Evolutionary conservation across 2,797 vertebrate species (phyloP).

Genomic region (Coluber constrictor): DNA sequence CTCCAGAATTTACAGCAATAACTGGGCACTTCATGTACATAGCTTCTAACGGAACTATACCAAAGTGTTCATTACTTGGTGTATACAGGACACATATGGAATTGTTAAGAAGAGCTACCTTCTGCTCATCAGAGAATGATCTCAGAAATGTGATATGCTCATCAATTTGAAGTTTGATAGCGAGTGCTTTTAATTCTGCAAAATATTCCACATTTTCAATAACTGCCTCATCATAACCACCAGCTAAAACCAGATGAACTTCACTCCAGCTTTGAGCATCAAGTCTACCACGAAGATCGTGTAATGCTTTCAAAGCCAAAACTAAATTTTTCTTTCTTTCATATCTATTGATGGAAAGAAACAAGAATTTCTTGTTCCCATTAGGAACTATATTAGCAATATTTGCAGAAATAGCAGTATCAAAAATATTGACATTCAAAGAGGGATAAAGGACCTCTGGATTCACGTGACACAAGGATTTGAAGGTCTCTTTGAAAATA

Average conservation of each 20-base stretch:
- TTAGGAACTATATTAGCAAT: slow-evolving; percentile 77
- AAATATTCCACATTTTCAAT: slow-evolving; percentile 90
- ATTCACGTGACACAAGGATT: slow-evolving; percentile 76
- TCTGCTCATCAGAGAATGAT: slow-evolving; percentile 88
- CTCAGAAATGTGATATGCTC: slow-evolving; percentile 85
- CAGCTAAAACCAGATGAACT: slow-evolving; percentile 89
- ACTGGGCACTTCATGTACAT: slow-evolving; percentile 94
- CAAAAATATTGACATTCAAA: slow-evolving; percentile 83
- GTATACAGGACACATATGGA: slow-evolving; percentile 90
- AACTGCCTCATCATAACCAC: slow-evolving; percentile 91
- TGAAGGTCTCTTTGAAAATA: slow-evolving; percentile 89
- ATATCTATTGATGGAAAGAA: slow-evolving; percentile 95
- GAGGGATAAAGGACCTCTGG: slow-evolving; percentile 92
- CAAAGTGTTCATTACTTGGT: slow-evolving; percentile 94
- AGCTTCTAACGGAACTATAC: slow-evolving; percentile 94
- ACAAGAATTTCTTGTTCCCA: slow-evolving; percentile 75
- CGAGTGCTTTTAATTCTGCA: slow-evolving; percentile 80
- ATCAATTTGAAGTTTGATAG: slow-evolving; percentile 71
- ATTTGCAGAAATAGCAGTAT: slow-evolving; percentile 67
- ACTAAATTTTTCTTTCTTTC: slow-evolving; percentile 94
- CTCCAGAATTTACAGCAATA: slow-evolving; percentile 90
- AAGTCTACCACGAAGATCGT: slow-evolving; percentile 73
- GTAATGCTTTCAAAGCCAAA: slow-evolving; percentile 82
- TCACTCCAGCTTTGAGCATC: slow-evolving; percentile 69
- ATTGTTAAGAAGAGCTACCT: slow-evolving; percentile 81